Conservation (phyloP, 2,888 invertebrate genomes). For the Monopis laevigella region DNA sequence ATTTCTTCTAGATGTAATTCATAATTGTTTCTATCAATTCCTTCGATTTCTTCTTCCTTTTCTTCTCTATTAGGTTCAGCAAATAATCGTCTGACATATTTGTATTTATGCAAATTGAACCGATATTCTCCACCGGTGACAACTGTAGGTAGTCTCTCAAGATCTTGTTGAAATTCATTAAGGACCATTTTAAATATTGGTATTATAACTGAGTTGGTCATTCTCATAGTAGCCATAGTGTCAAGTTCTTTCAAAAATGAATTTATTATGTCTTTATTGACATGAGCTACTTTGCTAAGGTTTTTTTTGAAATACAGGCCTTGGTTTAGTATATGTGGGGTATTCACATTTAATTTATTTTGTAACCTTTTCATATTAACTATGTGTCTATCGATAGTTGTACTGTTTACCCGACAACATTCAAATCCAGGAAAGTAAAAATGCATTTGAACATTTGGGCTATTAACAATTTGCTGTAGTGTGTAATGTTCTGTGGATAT, state of each 20-base stretch:
- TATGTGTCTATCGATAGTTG: background rate
- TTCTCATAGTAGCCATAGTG: background rate
- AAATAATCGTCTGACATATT: slow-evolving; percentile 34
- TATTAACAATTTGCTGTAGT: slow-evolving; percentile 29
- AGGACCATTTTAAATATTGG: background rate
- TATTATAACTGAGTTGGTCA: background rate
- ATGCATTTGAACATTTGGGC: slow-evolving; percentile 23
- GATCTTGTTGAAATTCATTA: background rate
- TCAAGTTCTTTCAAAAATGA: background rate
- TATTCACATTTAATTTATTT: background rate
- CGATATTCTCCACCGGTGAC: slow-evolving; percentile 20
- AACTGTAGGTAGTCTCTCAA: background rate
- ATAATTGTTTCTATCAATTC: no score
- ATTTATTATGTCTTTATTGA: background rate
- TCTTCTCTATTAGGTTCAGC: background rate
- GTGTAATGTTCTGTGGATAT: slow-evolving; percentile 21
- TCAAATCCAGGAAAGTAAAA: background rate
- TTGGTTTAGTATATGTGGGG: background rate
- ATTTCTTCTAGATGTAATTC: slow-evolving; percentile 39
- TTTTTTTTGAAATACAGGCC: background rate
- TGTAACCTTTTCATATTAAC: background rate
- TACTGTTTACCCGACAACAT: background rate
- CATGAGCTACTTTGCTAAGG: background rate
- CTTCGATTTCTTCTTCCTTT: background rate
- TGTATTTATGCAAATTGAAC: slow-evolving; percentile 25